Conservation (phyloP, 1,140 invertebrate genomes). For the Wasmannia auropunctata region DNA sequence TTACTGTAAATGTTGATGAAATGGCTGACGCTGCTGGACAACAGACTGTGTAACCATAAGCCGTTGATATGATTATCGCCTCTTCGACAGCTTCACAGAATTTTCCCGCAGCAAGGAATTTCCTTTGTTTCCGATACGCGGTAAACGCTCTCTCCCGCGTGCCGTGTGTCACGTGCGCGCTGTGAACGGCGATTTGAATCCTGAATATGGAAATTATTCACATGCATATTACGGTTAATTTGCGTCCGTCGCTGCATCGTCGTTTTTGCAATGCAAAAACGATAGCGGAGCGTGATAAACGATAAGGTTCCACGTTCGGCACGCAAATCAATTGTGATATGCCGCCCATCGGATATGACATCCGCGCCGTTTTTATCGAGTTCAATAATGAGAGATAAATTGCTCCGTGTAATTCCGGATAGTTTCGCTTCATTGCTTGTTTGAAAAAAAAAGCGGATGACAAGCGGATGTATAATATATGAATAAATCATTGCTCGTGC, state of each 20-base stretch:
- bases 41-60: neutral
- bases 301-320: neutral
- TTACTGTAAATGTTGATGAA: neutral
- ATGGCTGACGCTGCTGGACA: neutral
- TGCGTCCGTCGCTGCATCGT: neutral
- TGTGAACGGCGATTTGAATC: neutral
- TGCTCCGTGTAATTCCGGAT: neutral
- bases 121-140: neutral
- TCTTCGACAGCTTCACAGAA: neutral
- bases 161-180: neutral
- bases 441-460: neutral
- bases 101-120: neutral
- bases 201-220: neutral
- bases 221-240: neutral
- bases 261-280: neutral
- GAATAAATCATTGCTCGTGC: neutral
- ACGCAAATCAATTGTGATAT: slow-evolving; percentile 15
- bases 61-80: neutral
- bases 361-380: neutral
- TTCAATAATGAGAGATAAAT: neutral
- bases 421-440: neutral
- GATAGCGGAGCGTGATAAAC: neutral
- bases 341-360: neutral
- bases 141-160: neutral
- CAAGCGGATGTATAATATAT: neutral